Evolutionary conservation across 2,113 vertebrate genomes (phyloP), one percentile per base, ranked within the genome.

Genomic region (Asarcornis scutulata): DNA sequence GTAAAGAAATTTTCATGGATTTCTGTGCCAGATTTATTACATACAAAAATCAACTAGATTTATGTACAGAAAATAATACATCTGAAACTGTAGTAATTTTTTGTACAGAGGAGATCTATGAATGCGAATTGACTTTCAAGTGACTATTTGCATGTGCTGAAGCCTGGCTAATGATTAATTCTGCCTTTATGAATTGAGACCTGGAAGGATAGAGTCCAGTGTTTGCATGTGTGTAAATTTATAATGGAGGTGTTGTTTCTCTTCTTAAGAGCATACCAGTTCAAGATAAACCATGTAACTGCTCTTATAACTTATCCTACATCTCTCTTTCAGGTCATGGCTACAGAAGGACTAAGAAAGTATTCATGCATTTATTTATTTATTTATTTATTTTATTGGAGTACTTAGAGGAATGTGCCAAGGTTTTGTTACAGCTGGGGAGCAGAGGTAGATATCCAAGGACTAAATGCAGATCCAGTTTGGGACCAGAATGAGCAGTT

Each of bases 201-300:
- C 42, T 89, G 48, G 32, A 38, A 69, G 46, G 66, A 53, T 36
- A 32, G 31, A 86, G n/a, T 56, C 69, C 11, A 50, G n/a, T 81
- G 42, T 93, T 91, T 89, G 56, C 62, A 75, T 53, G 72, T 84
- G 56, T 66, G 60, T 63, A 83, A 78, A 81, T 91, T 91, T 91
- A 58, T 38, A 83, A 23, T 23, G 71, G 63, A 83, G 26, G 60
- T 91, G 56, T 38, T 90, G 68, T 83, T 86, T 92, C 80, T 86
- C n/a, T 22, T 76, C 64, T 92, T 88, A 92, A 67, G 40, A 91
- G 81, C 44, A 16, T 76, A 71, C 32, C 17, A 8, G 38, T 81
- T 87, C 53, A 64, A 88, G 52, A 92, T 86, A 91, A 91, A 64
- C 71, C 64, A 7, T 72, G 52, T 83, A 83, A 64, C 77, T 86